phyloP scores from a whole-genome alignment of 2,797 vertebrate genomes.

The Echeneis naucrates region DNA sequence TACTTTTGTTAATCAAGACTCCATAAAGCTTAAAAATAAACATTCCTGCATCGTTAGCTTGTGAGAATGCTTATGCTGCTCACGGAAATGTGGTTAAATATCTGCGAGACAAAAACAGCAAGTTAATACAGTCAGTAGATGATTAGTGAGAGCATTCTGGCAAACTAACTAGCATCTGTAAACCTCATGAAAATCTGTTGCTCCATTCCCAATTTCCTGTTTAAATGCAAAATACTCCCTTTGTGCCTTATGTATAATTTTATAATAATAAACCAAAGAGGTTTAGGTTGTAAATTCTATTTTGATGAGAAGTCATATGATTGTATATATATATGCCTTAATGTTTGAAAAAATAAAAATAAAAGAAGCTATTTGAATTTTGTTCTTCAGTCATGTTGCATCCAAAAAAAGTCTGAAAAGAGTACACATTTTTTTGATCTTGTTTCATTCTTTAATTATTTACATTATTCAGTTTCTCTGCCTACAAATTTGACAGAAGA shows the following conservation, averaged over 20 bases:
- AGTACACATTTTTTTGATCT: slow-evolving; percentile 28
- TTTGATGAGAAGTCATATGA: slow-evolving; percentile 71
- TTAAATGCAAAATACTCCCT: slow-evolving; percentile 54
- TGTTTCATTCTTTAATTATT: slow-evolving; percentile 79
- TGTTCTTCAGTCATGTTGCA: neutral
- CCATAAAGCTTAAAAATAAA: slow-evolving; percentile 48
- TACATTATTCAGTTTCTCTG: slow-evolving; percentile 67
- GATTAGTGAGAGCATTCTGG: slow-evolving; percentile 50
- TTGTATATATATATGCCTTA: slow-evolving; percentile 73
- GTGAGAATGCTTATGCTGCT: slow-evolving; percentile 52
- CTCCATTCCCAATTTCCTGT: slow-evolving; percentile 21
- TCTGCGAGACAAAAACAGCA: slow-evolving; percentile 20
- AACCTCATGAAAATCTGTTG: slow-evolving; percentile 41
- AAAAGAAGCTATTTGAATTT: slow-evolving; percentile 27
- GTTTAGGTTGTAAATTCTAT: slow-evolving; percentile 70
- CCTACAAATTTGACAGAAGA: slow-evolving; percentile 40
- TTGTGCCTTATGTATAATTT: slow-evolving; percentile 80
- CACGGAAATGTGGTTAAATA: slow-evolving; percentile 45
- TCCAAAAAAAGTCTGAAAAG: neutral
- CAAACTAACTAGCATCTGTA: slow-evolving; percentile 38
- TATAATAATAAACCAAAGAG: slow-evolving; percentile 78
- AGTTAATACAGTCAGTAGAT: slow-evolving; percentile 37
- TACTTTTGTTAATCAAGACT: slow-evolving; percentile 61
- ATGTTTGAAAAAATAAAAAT: slow-evolving; percentile 76
- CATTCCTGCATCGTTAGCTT: slow-evolving; percentile 48